Conservation (phyloP, 2,113 vertebrate genomes). For the Mus pahari region DNA sequence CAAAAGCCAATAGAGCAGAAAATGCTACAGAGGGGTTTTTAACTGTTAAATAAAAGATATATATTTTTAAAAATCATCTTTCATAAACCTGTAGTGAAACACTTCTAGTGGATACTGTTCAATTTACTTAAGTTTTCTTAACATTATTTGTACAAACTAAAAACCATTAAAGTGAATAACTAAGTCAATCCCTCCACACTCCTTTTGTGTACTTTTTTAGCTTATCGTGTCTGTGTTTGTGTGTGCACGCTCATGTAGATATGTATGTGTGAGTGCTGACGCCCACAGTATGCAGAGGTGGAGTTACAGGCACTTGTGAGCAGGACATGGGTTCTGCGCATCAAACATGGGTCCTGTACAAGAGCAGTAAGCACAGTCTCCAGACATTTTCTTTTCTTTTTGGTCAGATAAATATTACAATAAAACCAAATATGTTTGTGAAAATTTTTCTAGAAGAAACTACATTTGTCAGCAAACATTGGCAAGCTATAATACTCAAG, state of each 20-base stretch:
- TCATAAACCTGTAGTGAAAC: conserved; percentile 44
- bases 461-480: conserved; percentile 38
- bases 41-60: neutral
- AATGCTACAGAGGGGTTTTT: neutral
- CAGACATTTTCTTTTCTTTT: neutral
- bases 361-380: neutral
- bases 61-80: conserved; percentile 41
- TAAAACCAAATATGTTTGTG: neutral
- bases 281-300: neutral
- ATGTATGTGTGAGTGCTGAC: neutral
- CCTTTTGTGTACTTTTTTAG: conserved; percentile 45
- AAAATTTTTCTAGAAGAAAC: conserved; percentile 45
- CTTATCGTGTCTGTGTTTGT: neutral
- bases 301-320: neutral
- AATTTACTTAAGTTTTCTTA: conserved; percentile 51
- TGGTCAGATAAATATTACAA: conserved; percentile 45
- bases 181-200: neutral
- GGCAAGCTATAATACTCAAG: neutral
- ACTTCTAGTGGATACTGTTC: conserved; percentile 4
- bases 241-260: neutral
- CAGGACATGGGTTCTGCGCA: neutral
- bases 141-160: conserved; percentile 45
- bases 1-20: neutral
- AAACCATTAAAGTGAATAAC: conserved; percentile 63
- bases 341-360: neutral